A percentile compares a stretch with the other conserved stretches of the same genome.
Conservation (phyloP, 2,113 vertebrate genomes). For the Eulemur rufifrons region DNA sequence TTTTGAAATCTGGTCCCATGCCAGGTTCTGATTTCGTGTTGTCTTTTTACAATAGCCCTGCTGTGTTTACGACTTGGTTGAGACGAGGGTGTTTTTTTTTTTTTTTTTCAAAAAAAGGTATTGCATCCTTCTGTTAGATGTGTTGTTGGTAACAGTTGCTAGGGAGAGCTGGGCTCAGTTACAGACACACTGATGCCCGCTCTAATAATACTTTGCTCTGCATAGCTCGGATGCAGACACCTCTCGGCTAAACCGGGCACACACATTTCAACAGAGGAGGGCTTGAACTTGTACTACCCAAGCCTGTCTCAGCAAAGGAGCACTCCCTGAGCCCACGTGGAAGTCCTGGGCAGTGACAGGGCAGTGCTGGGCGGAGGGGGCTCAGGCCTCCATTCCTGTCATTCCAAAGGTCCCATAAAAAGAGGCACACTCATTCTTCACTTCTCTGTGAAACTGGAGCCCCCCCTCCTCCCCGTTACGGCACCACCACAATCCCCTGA, state of each 20-base stretch:
- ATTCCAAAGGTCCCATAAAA: conserved; percentile 69
- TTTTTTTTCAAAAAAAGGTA: conserved; percentile 79
- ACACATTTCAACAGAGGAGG: conserved; percentile 79
- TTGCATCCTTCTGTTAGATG: conserved; percentile 87
- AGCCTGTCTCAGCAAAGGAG: conserved; percentile 64
- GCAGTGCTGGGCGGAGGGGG: conserved; percentile 53
- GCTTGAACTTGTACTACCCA: conserved; percentile 83
- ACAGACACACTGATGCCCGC: conserved; percentile 85
- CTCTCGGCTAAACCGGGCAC: conserved; percentile 86
- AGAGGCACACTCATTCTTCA: conserved; percentile 54
- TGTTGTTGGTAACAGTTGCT: conserved; percentile 85
- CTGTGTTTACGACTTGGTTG: conserved; percentile 52
- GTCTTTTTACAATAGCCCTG: conserved; percentile 23
- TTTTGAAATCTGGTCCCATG: conserved; percentile 27
- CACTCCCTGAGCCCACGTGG: background rate
- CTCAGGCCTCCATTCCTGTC: conserved; percentile 62
- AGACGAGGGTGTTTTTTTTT: background rate
- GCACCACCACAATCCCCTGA: background rate
- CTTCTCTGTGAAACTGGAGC: conserved; percentile 25
- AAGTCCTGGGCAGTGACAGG: conserved; percentile 36
- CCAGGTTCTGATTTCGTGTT: conserved; percentile 20
- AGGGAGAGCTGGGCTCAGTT: conserved; percentile 85
- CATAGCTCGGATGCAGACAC: conserved; percentile 87
- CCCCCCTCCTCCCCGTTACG: background rate
- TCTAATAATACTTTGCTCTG: conserved; percentile 88